Evolutionary conservation across 2,113 vertebrate species (phyloP).

Genomic region (Pelobates fuscus): DNA sequence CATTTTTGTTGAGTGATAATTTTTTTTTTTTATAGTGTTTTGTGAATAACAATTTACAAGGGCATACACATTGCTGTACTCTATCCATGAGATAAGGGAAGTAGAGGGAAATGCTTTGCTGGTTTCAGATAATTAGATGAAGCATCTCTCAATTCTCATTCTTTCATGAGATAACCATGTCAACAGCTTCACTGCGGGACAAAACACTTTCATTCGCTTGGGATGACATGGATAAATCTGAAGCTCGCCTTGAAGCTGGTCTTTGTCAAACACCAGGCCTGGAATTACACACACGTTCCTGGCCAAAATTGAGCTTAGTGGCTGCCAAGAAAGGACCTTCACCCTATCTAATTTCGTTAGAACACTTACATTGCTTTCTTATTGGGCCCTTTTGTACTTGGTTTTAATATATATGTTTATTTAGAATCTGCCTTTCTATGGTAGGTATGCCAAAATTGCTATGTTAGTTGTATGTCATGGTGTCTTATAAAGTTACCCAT

Average conservation of each 20-base stretch:
- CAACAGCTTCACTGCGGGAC: conserved; percentile 6
- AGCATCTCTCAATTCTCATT: background rate
- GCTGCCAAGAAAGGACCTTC: too few species aligned
- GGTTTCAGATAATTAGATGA: conserved; percentile 21
- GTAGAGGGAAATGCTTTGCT: background rate
- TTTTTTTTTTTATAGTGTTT: background rate
- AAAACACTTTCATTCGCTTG: conserved; percentile 2
- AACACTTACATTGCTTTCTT: too few species aligned
- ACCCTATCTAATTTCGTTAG: too few species aligned
- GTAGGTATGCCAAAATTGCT: too few species aligned
- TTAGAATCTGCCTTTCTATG: too few species aligned
- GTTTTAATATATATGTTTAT: too few species aligned
- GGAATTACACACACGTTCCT: background rate
- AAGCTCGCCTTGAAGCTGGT: too few species aligned
- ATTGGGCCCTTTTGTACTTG: too few species aligned
- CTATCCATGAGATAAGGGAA: conserved; percentile 12
- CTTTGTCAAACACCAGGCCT: too few species aligned
- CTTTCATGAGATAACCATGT: conserved; percentile 24
- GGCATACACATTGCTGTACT: background rate
- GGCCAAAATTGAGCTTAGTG: too few species aligned
- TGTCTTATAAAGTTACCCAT: too few species aligned
- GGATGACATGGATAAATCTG: background rate
- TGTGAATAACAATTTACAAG: conserved; percentile 21
- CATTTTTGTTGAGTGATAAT: background rate
- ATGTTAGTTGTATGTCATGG: too few species aligned